These are phyloP conservation scores for Lycocorax pyrrhopterus DNA, from an alignment of 2,113 vertebrate species.

Conservation along the genomic window DNA sequence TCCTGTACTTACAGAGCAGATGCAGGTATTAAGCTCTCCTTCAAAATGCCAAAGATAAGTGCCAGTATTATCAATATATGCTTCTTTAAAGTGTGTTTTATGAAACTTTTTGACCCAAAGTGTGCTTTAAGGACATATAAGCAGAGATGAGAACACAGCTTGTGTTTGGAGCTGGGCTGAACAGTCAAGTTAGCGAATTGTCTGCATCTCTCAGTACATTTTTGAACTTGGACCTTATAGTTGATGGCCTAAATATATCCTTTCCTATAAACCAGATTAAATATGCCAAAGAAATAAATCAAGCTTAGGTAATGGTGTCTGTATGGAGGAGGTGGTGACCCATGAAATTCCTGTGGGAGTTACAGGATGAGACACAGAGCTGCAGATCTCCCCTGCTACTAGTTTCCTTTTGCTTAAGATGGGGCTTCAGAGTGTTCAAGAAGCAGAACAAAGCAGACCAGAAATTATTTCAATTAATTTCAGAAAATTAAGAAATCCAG, in stretches of 20 bases:
- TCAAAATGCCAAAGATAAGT: background rate
- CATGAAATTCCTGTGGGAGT: background rate
- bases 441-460: background rate
- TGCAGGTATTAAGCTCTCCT: background rate
- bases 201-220: background rate
- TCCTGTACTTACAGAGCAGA: background rate
- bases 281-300: background rate
- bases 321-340: background rate
- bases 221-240: background rate
- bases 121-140: background rate
- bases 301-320: background rate
- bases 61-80: background rate
- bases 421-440: background rate
- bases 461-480: background rate
- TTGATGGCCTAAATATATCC: background rate
- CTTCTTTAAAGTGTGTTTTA: background rate
- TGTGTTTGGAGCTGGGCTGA: background rate
- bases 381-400: background rate
- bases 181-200: fast-evolving
- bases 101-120: background rate
- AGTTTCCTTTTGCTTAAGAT: background rate
- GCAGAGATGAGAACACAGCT: background rate
- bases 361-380: background rate
- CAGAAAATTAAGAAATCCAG: background rate
- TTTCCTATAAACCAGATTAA: background rate